Evolutionary conservation across 2,888 invertebrate genomes (phyloP).

Genomic region (Parnassius smintheus): DNA sequence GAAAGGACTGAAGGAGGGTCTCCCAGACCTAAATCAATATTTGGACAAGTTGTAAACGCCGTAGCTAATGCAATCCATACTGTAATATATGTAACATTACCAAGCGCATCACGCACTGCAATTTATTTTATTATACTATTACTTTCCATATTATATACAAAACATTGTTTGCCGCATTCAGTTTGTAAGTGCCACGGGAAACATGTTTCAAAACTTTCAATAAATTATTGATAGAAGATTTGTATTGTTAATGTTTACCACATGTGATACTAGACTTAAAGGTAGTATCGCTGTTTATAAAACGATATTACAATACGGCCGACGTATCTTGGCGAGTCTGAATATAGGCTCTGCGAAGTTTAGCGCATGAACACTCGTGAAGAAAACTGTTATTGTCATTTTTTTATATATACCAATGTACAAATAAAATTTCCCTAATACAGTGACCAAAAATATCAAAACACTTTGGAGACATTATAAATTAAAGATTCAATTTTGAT

Average conservation of each 20-base stretch:
- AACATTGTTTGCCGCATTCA: constrained; percentile 51
- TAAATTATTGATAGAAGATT: constrained; percentile 60
- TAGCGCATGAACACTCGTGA: too few species aligned
- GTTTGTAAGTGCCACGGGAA: constrained; percentile 45
- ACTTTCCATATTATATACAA: constrained; percentile 40
- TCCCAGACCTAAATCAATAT: constrained; percentile 97
- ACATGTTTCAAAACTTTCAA: constrained; percentile 38
- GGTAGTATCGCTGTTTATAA: constrained; percentile 27
- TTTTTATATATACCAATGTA: too few species aligned
- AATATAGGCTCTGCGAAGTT: too few species aligned
- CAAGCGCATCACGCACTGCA: constrained; percentile 63
- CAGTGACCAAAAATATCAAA: too few species aligned
- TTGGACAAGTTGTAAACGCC: constrained; percentile 97
- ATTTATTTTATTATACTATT: constrained; percentile 45
- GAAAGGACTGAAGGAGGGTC: constrained; percentile 99
- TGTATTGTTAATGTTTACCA: constrained; percentile 51
- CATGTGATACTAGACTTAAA: constrained; percentile 48
- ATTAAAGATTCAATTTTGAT: too few species aligned
- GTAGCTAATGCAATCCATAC: constrained; percentile 69
- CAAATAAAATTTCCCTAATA: too few species aligned
- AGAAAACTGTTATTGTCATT: too few species aligned
- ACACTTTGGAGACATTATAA: too few species aligned
- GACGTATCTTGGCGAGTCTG: too few species aligned
- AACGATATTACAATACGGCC: too few species aligned
- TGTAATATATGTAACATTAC: constrained; percentile 76